These are phyloP conservation scores for Poecilia wingei DNA, from an alignment of 2,797 vertebrate species.

Conservation along the genomic window DNA sequence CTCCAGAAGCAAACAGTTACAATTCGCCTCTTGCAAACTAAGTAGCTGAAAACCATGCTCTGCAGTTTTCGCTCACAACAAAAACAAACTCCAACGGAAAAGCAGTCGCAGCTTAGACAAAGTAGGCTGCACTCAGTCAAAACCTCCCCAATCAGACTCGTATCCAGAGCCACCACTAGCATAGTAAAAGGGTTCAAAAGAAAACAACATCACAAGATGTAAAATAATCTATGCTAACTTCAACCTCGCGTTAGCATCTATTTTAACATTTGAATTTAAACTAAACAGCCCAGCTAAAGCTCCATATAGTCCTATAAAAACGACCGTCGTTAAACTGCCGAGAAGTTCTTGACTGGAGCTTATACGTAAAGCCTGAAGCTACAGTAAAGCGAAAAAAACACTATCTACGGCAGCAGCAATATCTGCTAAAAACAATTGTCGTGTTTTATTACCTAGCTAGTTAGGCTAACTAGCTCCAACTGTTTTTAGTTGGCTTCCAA, in stretches of 20 bases:
- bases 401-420: slow-evolving; percentile 14
- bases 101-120: slow-evolving; percentile 11
- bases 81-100: slow-evolving; percentile 12
- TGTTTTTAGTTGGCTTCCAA: slow-evolving; percentile 63
- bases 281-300: slow-evolving; percentile 32
- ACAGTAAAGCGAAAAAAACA: slow-evolving; percentile 17
- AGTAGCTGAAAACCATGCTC: slow-evolving; percentile 23
- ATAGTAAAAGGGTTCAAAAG: slow-evolving; percentile 7
- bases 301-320: slow-evolving; percentile 42
- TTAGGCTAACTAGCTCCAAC: slow-evolving; percentile 67
- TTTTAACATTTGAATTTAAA: slow-evolving; percentile 32
- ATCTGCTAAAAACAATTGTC: slow-evolving; percentile 61
- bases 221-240: background rate
- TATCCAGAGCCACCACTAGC: slow-evolving; percentile 29
- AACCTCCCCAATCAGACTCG: slow-evolving; percentile 47
- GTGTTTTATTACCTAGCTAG: slow-evolving; percentile 61
- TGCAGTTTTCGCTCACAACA: background rate
- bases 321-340: slow-evolving; percentile 25
- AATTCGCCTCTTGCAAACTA: slow-evolving; percentile 41
- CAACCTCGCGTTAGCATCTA: background rate
- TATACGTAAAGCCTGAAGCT: slow-evolving; percentile 31
- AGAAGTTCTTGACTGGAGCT: slow-evolving; percentile 58
- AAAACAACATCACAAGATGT: background rate
- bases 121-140: slow-evolving; percentile 34
- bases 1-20: slow-evolving; percentile 59